These are phyloP conservation scores for Loriculus beryllinus DNA, from an alignment of 2,797 vertebrate species.

Conservation along the genomic window DNA sequence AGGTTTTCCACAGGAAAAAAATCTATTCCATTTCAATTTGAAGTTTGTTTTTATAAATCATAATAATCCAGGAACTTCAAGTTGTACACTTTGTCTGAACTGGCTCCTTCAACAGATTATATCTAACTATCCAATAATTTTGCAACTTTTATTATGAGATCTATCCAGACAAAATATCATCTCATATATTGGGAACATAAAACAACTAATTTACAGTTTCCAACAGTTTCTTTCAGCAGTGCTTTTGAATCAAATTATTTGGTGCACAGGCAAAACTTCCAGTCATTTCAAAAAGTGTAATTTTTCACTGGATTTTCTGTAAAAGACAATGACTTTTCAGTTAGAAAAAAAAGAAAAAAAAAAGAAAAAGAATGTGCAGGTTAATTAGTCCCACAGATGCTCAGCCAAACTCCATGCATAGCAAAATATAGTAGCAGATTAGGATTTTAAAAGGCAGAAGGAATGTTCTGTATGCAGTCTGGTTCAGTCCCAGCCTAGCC, in stretches of 20 bases:
- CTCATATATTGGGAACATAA: not conserved
- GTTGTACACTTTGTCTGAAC: not conserved
- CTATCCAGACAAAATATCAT: not conserved
- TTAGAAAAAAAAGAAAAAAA: not conserved
- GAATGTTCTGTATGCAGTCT: not conserved
- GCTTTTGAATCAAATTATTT: not conserved
- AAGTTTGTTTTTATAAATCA: not conserved
- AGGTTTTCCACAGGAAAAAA: not conserved
- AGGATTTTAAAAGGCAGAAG: not conserved
- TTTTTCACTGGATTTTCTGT: not conserved
- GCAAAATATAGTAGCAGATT: not conserved
- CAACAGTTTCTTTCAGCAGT: not conserved
- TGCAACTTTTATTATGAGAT: not conserved
- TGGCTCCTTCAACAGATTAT: not conserved
- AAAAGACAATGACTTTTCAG: not conserved
- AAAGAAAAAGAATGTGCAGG: not conserved
- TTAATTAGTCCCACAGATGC: not conserved
- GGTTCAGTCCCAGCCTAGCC: not conserved
- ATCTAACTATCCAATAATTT: not conserved
- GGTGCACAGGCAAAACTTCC: not conserved
- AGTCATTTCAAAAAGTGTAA: not conserved
- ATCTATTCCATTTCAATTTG: not conserved
- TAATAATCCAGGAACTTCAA: not conserved
- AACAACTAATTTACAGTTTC: not conserved
- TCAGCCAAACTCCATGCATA: not conserved